Base-by-base conservation (phyloP, 2,113 vertebrate species). In the Callospermophilus lateralis region DNA sequence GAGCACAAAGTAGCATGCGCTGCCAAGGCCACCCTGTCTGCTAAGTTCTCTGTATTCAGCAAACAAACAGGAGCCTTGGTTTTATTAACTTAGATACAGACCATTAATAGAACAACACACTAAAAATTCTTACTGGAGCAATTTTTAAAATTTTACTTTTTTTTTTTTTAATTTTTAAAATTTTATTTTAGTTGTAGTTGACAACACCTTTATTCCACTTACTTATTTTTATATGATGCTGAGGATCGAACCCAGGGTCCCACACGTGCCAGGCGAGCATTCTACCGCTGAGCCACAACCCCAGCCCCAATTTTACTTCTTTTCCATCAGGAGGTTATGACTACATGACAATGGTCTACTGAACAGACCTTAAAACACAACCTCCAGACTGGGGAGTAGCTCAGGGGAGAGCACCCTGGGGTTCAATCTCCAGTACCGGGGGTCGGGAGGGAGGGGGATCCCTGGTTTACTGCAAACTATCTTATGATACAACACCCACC, bases 401-500 rank as follows among this genome's bases (percentile, higher is more conserved):
- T 65, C 63, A 30, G 63, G 26, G 63, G 61, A 26, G 30, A 65
- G 63, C 26, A 65, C 28, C 65, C 12, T 32, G 28, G 65, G 28
- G 4, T 67, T 12, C 26, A 30, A 16, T 65, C 12, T 32, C 30
- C 15, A 68, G 65, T 7, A 32, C 12, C 1, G 9, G 28, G 65
- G 65, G 1, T 11, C 0, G 63, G 63, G 48, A 51, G 48, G 22
- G 24, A 13, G 61, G 24, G 61, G 1, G 61, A 26, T 8, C 61
- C 65, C 30, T 61, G 19, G 63, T 37, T 90, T 61, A 19, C 0
- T 15, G 5, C 32, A 48, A 61, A 37, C 20, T 65, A 30, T 20
- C 1, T 34, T 22, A 53, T 24, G 63, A 85, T 1, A 1, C 19
- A 8, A 51, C 48, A 98, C 98, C 98, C 96, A 99, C 99, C 99